Conservation (phyloP, 1,140 invertebrate species). For the Hermetia illucens region DNA sequence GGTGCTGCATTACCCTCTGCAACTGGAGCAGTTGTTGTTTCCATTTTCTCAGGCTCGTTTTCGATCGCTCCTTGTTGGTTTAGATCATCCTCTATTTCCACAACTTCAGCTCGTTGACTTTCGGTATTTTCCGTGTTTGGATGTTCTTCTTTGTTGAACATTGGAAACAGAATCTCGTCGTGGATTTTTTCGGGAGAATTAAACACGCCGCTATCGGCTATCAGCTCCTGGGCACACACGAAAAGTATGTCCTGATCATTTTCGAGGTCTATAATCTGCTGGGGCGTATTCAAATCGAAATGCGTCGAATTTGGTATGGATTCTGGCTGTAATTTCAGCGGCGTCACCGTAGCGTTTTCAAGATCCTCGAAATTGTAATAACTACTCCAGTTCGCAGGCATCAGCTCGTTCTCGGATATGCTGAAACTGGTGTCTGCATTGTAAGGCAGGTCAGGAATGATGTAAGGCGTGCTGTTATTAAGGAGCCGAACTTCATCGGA, state of each 20-base stretch:
- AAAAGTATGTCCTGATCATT: slow-evolving; percentile 3
- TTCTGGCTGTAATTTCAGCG: too few species aligned
- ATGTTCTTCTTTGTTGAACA: too few species aligned
- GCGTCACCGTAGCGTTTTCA: too few species aligned
- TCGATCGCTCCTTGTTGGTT: neutral
- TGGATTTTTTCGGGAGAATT: neutral
- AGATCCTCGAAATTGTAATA: neutral
- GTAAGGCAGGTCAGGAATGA: slow-evolving; percentile 21
- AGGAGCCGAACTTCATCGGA: slow-evolving; percentile 3
- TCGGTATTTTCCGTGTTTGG: too few species aligned
- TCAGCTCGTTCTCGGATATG: neutral
- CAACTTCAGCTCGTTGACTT: neutral
- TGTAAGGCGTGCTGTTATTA: slow-evolving; percentile 12
- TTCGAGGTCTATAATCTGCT: slow-evolving; percentile 4
- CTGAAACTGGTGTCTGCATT: slow-evolving; percentile 11
- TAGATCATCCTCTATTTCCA: neutral
- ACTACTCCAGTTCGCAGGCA: neutral
- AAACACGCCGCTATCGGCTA: neutral
- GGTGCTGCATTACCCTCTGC: too few species aligned
- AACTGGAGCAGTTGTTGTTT: neutral
- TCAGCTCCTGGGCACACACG: slow-evolving; percentile 3
- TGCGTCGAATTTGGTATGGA: slow-evolving; percentile 3
- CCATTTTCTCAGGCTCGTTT: neutral
- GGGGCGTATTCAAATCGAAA: slow-evolving; percentile 9
- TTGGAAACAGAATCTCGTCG: too few species aligned